Evolutionary conservation across 2,797 vertebrate species (phyloP).

Genomic region (Nannoperca obscura): DNA sequence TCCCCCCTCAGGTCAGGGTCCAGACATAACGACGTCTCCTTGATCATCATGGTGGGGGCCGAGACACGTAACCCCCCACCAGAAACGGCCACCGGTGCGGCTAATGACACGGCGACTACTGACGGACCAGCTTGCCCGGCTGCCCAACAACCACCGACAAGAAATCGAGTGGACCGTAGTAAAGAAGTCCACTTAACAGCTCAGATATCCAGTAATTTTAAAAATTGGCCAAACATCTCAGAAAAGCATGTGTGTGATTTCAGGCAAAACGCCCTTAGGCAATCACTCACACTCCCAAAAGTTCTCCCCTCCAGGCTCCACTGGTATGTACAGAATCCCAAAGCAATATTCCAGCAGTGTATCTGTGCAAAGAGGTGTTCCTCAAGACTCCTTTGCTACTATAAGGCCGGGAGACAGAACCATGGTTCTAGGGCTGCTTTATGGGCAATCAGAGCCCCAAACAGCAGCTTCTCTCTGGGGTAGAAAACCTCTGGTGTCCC

Average conservation of each 20-base stretch:
- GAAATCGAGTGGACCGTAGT: constrained; percentile 2
- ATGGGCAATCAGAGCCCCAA: constrained; percentile 46
- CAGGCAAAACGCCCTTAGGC: constrained; percentile 27
- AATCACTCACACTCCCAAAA: constrained; percentile 36
- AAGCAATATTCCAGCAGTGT: constrained; percentile 69
- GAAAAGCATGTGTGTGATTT: constrained; percentile 25
- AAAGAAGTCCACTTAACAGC: constrained; percentile 28
- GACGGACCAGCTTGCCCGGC: constrained; percentile 26
- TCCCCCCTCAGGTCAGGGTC: constrained; percentile 98
- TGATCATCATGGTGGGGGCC: constrained; percentile 96
- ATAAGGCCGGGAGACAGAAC: constrained; percentile 78
- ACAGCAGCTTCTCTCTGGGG: constrained; percentile 63
- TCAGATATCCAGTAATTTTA: constrained; percentile 41
- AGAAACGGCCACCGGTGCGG: constrained; percentile 58
- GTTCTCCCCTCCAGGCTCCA: constrained; percentile 32
- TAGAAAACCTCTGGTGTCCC: constrained; percentile 58
- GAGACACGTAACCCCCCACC: constrained; percentile 64
- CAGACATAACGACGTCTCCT: constrained; percentile 94
- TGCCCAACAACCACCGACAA: constrained; percentile 6
- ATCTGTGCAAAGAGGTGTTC: constrained; percentile 73
- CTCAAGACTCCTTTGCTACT: constrained; percentile 77
- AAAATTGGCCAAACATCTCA: constrained; percentile 34
- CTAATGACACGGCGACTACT: constrained; percentile 51
- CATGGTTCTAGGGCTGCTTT: constrained; percentile 78
- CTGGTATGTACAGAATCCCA: constrained; percentile 54